A percentile compares a stretch with the other conserved stretches of the same genome.
Conservation (phyloP, 2,888 invertebrate species). For the Drosophila borborema region DNA sequence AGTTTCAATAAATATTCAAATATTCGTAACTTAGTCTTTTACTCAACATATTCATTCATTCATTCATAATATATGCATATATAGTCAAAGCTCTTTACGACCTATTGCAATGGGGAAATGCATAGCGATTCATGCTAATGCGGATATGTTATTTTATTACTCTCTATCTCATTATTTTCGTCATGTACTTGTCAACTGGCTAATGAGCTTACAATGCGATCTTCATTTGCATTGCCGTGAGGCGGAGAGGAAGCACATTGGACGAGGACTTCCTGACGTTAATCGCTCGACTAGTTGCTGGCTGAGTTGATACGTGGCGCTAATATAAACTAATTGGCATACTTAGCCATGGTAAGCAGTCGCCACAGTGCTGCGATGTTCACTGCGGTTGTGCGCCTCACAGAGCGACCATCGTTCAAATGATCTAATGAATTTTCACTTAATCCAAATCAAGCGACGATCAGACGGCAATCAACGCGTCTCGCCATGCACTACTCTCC, state of each 20-base stretch:
- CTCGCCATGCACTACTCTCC: conserved; percentile 11
- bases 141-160: conserved; percentile 20
- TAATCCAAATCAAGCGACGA: conserved; percentile 80
- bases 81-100: neutral
- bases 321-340: conserved; percentile 75
- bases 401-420: conserved; percentile 54
- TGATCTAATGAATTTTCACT: conserved; percentile 79
- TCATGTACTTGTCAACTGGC: conserved; percentile 48
- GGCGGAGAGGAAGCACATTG: neutral
- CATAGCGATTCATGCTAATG: conserved; percentile 25
- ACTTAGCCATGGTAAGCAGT: conserved; percentile 57
- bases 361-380: neutral
- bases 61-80: neutral
- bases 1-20: no score
- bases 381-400: conserved; percentile 72
- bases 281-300: conserved; percentile 39
- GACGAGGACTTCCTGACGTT: conserved; percentile 57
- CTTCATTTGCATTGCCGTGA: conserved; percentile 13
- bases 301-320: conserved; percentile 30
- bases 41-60: neutral
- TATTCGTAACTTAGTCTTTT: no score
- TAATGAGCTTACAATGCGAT: conserved; percentile 64
- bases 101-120: conserved; percentile 5
- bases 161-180: conserved; percentile 19
- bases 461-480: conserved; percentile 66